These are phyloP conservation scores for Leucophenga montana DNA, from an alignment of 2,888 invertebrate genomes.

Conservation along the genomic window DNA sequence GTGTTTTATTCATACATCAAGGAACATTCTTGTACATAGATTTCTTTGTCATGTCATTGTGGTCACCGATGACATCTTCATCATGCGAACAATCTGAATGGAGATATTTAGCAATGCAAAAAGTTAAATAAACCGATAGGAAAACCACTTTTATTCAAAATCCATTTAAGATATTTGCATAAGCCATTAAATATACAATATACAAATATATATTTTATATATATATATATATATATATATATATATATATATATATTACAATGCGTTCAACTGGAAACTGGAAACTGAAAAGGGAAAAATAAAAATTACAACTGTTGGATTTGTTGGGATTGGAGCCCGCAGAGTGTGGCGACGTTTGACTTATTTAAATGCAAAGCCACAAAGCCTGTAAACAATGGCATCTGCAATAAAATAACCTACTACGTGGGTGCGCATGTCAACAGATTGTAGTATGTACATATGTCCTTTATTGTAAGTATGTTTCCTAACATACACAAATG, in stretches of 20 bases:
- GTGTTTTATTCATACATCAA: slow-evolving; percentile 19
- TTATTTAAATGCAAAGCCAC: slow-evolving; percentile 28
- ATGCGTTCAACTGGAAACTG: background rate
- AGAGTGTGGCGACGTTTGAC: background rate
- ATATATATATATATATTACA: background rate
- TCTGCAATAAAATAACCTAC: slow-evolving; percentile 56
- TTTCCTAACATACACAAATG: slow-evolving; percentile 15
- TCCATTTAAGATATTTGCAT: slow-evolving; percentile 56
- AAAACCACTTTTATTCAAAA: slow-evolving; percentile 26
- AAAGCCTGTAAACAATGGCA: slow-evolving; percentile 26
- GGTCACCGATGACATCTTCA: background rate
- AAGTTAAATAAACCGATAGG: slow-evolving; percentile 20
- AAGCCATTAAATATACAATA: slow-evolving; percentile 62
- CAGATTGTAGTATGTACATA: slow-evolving; percentile 30
- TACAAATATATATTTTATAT: background rate
- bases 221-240: background rate
- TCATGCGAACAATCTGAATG: background rate
- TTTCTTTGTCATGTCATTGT: background rate
- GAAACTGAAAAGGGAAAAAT: background rate
- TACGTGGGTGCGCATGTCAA: slow-evolving; percentile 52
- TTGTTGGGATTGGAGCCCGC: background rate
- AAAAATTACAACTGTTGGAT: background rate
- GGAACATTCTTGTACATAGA: background rate
- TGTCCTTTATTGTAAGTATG: slow-evolving; percentile 1
- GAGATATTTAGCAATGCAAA: slow-evolving; percentile 4